A percentile compares a stretch with the other conserved stretches of the same genome.
phyloP scores from a whole-genome alignment of 1,140 invertebrate species.

The Lordiphosa mommai region DNA sequence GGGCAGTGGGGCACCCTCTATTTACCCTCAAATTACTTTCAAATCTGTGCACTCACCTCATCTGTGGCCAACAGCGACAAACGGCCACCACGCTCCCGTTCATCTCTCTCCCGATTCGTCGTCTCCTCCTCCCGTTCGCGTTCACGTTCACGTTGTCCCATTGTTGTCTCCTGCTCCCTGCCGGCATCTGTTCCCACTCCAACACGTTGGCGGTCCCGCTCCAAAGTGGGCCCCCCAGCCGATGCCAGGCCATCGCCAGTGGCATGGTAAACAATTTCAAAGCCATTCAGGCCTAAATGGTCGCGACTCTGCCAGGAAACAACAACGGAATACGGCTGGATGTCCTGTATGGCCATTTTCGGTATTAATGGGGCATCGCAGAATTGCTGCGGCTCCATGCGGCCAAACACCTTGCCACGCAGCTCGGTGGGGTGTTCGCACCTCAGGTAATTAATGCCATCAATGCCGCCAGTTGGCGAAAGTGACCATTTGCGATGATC shows the following conservation, averaged over 20 bases:
- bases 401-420: conserved; percentile 86
- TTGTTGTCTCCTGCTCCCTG: conserved; percentile 8
- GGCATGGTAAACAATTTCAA: conserved; percentile 91
- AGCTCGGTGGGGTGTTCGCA: conserved; percentile 90
- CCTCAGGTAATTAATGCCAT: conserved; percentile 82
- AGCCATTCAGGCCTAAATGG: conserved; percentile 90
- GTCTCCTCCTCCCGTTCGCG: conserved; percentile 2
- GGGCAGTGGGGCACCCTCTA: conserved; percentile 5
- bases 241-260: conserved; percentile 83
- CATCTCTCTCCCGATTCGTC: conserved; percentile 12
- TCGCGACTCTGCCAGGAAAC: conserved; percentile 94
- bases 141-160: neutral
- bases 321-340: conserved; percentile 92
- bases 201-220: conserved; percentile 23
- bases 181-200: neutral
- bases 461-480: conserved; percentile 77
- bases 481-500: conserved; percentile 87
- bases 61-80: conserved; percentile 50
- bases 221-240: conserved; percentile 66
- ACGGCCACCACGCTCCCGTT: conserved; percentile 31
- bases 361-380: conserved; percentile 90
- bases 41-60: conserved; percentile 56
- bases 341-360: conserved; percentile 91
- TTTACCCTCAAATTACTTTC: conserved; percentile 41
- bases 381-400: conserved; percentile 88